Evolutionary conservation across 2,797 vertebrate genomes (phyloP).

Genomic region (Enoplosus armatus): DNA sequence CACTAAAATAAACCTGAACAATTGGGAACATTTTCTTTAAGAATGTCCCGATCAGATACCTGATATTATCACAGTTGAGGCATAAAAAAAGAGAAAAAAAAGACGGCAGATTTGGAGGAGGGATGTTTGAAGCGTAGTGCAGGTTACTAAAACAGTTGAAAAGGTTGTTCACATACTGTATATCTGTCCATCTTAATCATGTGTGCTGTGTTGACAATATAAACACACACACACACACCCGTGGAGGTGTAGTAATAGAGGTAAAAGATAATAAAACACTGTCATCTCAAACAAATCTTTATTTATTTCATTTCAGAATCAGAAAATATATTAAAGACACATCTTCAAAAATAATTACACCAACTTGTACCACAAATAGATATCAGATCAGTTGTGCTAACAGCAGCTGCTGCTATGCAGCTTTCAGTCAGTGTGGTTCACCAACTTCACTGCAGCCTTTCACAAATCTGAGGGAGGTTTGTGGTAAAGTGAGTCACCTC

Average conservation of each 20-base stretch:
- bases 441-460: neutral
- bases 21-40: neutral
- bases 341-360: constrained; percentile 53
- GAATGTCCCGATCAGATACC: neutral
- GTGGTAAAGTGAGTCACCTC: neutral
- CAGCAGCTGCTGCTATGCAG: neutral
- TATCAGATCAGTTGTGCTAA: constrained; percentile 15
- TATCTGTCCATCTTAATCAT: constrained; percentile 43
- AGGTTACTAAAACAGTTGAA: neutral
- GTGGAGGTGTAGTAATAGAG: too few species aligned
- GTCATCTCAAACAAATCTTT: constrained; percentile 57
- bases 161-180: neutral
- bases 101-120: neutral
- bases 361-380: constrained; percentile 27
- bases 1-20: neutral
- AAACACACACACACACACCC: constrained; percentile 41
- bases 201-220: constrained; percentile 50
- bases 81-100: too few species aligned
- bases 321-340: constrained; percentile 59
- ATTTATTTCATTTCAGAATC: constrained; percentile 62
- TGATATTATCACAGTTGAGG: neutral
- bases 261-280: constrained; percentile 33
- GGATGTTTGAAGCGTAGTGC: neutral
- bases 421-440: neutral
- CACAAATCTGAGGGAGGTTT: neutral